A percentile compares a stretch with the other conserved stretches of the same genome.
These are phyloP conservation scores for Criorhina ranunculi DNA, from an alignment of 2,888 invertebrate species.

Conservation along the genomic window DNA sequence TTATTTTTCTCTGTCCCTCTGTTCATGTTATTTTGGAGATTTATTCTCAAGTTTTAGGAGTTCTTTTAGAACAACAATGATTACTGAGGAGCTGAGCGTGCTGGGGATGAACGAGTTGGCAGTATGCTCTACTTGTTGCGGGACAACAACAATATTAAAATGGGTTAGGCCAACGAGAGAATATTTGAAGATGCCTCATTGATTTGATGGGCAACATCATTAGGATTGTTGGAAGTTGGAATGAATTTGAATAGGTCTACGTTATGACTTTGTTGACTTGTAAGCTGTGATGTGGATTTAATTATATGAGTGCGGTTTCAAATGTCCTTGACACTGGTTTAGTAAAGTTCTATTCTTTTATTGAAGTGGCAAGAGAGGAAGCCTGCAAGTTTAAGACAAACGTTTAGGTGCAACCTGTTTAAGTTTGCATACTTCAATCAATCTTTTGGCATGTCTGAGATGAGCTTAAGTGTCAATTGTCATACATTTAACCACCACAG, in stretches of 20 bases:
- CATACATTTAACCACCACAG: too few relatives aligned
- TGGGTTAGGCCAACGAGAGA: constrained; percentile 24
- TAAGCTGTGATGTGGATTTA: neutral
- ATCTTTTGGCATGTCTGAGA: too few relatives aligned
- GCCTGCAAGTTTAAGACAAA: too few relatives aligned
- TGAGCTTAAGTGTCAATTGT: too few relatives aligned
- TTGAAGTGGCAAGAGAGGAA: too few relatives aligned
- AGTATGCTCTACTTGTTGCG: constrained; percentile 51
- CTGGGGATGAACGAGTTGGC: constrained; percentile 16
- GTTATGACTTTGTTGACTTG: neutral
- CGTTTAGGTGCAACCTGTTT: too few relatives aligned
- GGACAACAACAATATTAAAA: neutral
- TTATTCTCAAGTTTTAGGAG: constrained; percentile 37
- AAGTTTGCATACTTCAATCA: too few relatives aligned
- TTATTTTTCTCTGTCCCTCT: constrained; percentile 28
- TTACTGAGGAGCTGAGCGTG: neutral
- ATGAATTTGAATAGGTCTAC: too few relatives aligned
- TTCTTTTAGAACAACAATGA: constrained; percentile 5
- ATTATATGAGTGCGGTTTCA: too few relatives aligned
- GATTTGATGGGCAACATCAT: constrained; percentile 27
- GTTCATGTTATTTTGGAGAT: constrained; percentile 34
- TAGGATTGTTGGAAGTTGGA: neutral
- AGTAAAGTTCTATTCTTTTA: too few relatives aligned
- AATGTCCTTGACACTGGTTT: too few relatives aligned
- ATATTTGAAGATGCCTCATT: constrained; percentile 27